Conservation (phyloP, 1,140 invertebrate genomes). For the Drosophila navojoa region DNA sequence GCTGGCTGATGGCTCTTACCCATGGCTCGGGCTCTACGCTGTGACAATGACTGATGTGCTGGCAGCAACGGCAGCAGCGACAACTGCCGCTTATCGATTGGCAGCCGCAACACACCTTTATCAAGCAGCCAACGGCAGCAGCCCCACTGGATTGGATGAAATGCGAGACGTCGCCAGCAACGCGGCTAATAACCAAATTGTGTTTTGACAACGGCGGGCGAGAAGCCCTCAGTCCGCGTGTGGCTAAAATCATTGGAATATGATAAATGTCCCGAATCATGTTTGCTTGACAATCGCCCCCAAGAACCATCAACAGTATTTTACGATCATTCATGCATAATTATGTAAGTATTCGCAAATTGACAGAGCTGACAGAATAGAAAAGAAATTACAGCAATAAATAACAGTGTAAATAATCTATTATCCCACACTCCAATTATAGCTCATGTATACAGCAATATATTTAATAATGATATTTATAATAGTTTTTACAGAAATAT, state of each 20-base stretch:
- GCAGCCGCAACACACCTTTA: conserved; percentile 77
- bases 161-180: conserved; percentile 56
- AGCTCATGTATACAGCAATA: not conserved
- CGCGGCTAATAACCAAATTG: conserved; percentile 77
- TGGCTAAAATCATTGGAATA: conserved; percentile 62
- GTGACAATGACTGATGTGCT: conserved; percentile 83
- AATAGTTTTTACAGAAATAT: too few relatives aligned
- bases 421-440: conserved; percentile 15
- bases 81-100: conserved; percentile 75
- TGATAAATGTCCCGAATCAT: conserved; percentile 65
- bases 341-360: conserved; percentile 37
- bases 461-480: too few relatives aligned
- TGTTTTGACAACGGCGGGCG: conserved; percentile 64
- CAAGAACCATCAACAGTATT: conserved; percentile 32
- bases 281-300: conserved; percentile 51
- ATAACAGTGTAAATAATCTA: not conserved
- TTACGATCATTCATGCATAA: conserved; percentile 39
- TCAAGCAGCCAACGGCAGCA: conserved; percentile 55
- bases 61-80: conserved; percentile 1
- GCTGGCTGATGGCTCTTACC: conserved; percentile 39
- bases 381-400: conserved; percentile 2
- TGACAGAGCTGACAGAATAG: conserved; percentile 33
- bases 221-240: conserved; percentile 4
- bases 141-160: conserved; percentile 71
- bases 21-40: conserved; percentile 34